Evolutionary conservation across 2,888 invertebrate species (phyloP), one percentile per base, ranked within the genome.

Genomic region (Mesodorylaimus sp.): DNA sequence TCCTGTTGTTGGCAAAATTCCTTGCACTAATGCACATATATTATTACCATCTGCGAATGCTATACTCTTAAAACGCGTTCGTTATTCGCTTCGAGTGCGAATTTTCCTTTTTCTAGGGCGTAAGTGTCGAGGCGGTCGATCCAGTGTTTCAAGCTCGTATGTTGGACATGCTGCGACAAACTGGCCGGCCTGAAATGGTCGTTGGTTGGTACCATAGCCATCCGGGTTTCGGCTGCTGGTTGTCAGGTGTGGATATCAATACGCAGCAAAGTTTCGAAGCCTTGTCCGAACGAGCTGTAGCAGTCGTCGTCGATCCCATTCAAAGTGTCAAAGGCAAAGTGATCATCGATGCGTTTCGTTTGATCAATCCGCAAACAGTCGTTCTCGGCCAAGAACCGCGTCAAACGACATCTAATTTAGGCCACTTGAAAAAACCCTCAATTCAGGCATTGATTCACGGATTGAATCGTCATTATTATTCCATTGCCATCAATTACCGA

Each of bases 211-310:
- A 97, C 68, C 97, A 97, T 67, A 93, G 93, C 48, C 97, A 97
- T 79, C 97, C 97, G 59, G 97, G 97, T 32, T 99, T 97, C 71
- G 97, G 97, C 39, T 97, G 97, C 69, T 99, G 97, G 97, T 73
- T 97, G 54, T 97, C 97, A 13, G 51, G 88, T 41, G 97, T 97
- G 13, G 97, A 97, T 69, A 95, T 99, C 59, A 97, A 97, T 67
- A 99, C 97, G 2, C 97, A 97, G 68, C 95, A 97, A 70, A 93
- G 91, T 51, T 97, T 97, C 70, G 97, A 97, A 70, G 93, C 95
- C 1, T 74, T 97, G 3, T 91, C 91, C 27, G 95, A 97, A 66
- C 75, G 97, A 63, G 95, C 97, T 26, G 97, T 97, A 0, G 97
- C 97, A 54, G 97, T 97, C 39, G 97, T 97, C 1, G 93, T 99